Base-by-base conservation (phyloP, 2,888 invertebrate genomes). In the Scaptomyza polygonia region DNA sequence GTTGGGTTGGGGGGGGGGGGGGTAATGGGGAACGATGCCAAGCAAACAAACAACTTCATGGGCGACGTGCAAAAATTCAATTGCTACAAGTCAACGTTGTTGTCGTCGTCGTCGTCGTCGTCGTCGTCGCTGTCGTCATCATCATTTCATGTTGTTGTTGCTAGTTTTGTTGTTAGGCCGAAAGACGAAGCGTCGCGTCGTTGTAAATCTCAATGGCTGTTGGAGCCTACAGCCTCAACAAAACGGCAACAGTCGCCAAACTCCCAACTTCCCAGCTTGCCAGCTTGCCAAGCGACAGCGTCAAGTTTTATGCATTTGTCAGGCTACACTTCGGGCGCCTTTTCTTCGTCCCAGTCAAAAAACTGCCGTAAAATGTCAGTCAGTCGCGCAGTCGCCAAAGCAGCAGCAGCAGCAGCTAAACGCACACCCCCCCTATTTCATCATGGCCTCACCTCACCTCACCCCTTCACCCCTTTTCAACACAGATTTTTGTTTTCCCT, bases 31-130 rank as follows among this genome's bases (percentile, higher is more conserved):
- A 62, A 64, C 51, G 68, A 58, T 75, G 82, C 68, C 88, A 85
- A 72, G 87, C 82, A 85, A 88, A 87, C 87, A 85, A 85, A 88
- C 84, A 85, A 86, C 84, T 85, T 88, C 84, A 85, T 85, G 84
- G 88, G 84, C 84, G 88, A 85, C 84, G 84, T 85, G 84, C 87
- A 85, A 85, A 85, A 85, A 85, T 85, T 88, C 85, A 85, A 85
- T 88, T 85, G 84, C 88, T 88, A 86, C 87, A 88, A 85, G 62
- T 87, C 66, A 62, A 61, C 21, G 21, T n/a, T n/a, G n/a, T n/a
- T n/a, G n/a, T n/a, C 70, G 73, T 62, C 58, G 76, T 61, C 21
- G 21, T 21, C 21, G 21, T 21, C 21, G 21, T 21, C 48, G 54
- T 59, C 30, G 48, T 21, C 34, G 56, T 45, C 53, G 25, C 30